Conservation (phyloP, 1,140 invertebrate species). For the Drosophila cardini region DNA sequence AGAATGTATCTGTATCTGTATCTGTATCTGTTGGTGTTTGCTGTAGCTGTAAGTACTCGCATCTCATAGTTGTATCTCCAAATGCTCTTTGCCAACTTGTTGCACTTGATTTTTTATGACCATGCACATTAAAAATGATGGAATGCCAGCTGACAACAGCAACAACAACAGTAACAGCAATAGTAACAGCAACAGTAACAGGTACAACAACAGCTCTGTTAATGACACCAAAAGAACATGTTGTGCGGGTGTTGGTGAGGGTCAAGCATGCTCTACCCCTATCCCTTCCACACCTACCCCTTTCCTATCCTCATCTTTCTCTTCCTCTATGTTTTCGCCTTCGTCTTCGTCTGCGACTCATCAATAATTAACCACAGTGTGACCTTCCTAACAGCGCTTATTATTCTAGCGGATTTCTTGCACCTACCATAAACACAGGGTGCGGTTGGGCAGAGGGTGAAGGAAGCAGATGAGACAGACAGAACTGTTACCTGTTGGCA, state of each 20-base stretch:
- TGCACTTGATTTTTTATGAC: conserved; percentile 73
- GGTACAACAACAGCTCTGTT: conserved; percentile 12
- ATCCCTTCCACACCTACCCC: neutral
- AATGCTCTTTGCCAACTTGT: conserved; percentile 56
- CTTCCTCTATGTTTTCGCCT: neutral
- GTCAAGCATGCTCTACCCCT: conserved; percentile 13
- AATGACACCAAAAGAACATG: conserved; percentile 35
- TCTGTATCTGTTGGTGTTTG: conserved; percentile 5
- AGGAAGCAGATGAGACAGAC: neutral
- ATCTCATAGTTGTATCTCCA: conserved; percentile 11
- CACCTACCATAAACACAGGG: conserved; percentile 5
- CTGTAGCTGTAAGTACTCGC: conserved; percentile 28
- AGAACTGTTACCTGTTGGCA: conserved; percentile 16
- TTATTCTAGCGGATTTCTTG: conserved; percentile 34
- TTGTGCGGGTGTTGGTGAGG: conserved; percentile 44
- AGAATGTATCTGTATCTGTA: conserved; percentile 44
- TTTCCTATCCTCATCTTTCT: neutral
- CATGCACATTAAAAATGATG: conserved; percentile 61
- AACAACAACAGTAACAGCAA: neutral
- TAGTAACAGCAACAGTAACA: conserved; percentile 15
- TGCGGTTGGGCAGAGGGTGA: neutral
- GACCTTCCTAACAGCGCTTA: conserved; percentile 53
- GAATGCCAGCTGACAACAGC: conserved; percentile 64
- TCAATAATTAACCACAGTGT: conserved; percentile 70
- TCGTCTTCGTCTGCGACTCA: conserved; percentile 30